A percentile compares a stretch with the other conserved stretches of the same genome.
These are phyloP conservation scores for Muricea muricata DNA, from an alignment of 92 coral and sea anemone genomes.

Conservation along the genomic window DNA sequence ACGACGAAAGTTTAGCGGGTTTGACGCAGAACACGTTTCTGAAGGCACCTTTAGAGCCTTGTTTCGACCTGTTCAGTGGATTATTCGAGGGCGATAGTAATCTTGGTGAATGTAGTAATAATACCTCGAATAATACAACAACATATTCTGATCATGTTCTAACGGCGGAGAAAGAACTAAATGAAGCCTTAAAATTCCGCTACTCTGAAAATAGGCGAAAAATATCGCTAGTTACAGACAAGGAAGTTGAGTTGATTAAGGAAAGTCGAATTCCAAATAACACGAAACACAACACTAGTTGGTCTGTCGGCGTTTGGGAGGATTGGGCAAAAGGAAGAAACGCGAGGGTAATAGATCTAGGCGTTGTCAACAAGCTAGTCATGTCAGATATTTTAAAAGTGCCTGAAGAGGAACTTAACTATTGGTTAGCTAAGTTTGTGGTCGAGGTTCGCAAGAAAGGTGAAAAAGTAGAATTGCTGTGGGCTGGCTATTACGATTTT, in stretches of 20 bases:
- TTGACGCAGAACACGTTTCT: too few relatives aligned
- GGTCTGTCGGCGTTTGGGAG: conserved; percentile 55
- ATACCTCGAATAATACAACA: too few relatives aligned
- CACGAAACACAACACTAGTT: conserved; percentile 53
- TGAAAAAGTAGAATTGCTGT: conserved; percentile 13
- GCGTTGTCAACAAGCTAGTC: neutral
- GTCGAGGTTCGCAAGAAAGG: conserved; percentile 40
- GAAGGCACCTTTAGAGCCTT: too few relatives aligned
- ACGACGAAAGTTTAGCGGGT: too few relatives aligned
- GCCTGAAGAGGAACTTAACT: conserved; percentile 2
- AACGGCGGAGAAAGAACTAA: too few relatives aligned
- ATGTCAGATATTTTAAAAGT: conserved; percentile 8
- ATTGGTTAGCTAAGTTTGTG: conserved; percentile 48
- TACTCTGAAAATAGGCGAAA: neutral
- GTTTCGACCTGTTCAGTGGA: too few relatives aligned
- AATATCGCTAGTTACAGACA: too few relatives aligned
- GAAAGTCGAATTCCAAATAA: conserved; percentile 55
- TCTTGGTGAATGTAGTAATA: too few relatives aligned
- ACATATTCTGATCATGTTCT: too few relatives aligned
- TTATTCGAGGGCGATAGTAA: too few relatives aligned
- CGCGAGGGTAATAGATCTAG: neutral
- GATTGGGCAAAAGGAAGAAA: conserved; percentile 62
- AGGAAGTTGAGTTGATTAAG: neutral
- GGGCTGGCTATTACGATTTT: conserved; percentile 3
- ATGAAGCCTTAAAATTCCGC: too few relatives aligned